A percentile compares a stretch with the other conserved stretches of the same genome.
These are phyloP conservation scores for Hermaeophaga mercurialis DNA, from an alignment of 2,888 invertebrate genomes.

Conservation along the genomic window DNA sequence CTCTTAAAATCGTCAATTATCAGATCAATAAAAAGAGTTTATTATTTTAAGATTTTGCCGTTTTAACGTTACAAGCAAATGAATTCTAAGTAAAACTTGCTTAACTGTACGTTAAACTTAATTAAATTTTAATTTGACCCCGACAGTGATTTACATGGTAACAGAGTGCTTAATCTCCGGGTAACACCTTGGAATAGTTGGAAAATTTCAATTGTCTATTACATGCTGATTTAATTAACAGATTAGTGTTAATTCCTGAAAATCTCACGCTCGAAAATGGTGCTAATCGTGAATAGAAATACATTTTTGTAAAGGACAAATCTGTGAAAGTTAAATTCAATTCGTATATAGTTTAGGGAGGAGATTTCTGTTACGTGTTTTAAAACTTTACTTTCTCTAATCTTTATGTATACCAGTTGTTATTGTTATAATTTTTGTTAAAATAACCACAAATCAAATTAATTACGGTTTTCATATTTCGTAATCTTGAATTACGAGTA, in stretches of 20 bases:
- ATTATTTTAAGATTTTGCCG: no score
- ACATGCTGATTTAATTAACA: not conserved
- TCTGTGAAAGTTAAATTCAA: no score
- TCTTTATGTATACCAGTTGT: not conserved
- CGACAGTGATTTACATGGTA: constrained; percentile 3
- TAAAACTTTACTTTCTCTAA: not conserved
- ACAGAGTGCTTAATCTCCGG: not conserved
- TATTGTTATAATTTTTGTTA: not conserved
- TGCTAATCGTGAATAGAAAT: not conserved
- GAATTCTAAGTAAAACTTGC: no score
- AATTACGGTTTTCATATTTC: not conserved
- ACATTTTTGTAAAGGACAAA: not conserved
- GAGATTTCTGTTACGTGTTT: no score
- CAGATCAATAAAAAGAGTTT: no score
- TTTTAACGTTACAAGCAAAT: no score
- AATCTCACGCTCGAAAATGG: not conserved
- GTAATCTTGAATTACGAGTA: not conserved
- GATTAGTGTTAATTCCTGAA: not conserved
- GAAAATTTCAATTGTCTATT: not conserved
- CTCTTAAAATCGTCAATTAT: not conserved
- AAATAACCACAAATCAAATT: not conserved
- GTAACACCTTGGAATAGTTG: not conserved
- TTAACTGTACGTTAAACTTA: not conserved
- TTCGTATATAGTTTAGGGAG: no score
- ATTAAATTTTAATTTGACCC: no score